Evolutionary conservation across 1,140 invertebrate genomes (phyloP), one percentile per base, ranked within the genome.

Genomic region (Leptopilina clavipes): DNA sequence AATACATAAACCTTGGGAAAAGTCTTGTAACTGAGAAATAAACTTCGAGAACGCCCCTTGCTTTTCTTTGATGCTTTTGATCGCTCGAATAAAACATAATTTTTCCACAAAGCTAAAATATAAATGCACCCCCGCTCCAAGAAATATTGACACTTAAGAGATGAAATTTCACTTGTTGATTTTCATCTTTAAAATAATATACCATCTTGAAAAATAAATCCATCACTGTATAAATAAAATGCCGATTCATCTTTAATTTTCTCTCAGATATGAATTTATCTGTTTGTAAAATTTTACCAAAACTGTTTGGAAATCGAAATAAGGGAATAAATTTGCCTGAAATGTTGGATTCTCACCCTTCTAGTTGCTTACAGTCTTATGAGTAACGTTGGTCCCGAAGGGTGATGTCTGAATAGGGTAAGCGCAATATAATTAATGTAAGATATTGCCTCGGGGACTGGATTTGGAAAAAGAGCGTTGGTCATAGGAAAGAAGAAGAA

Each of bases 391-490:
- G 12, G 59, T 65, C 25, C 22, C 59, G 25, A 65, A 65, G 59
- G 59, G 59, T 81, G 81, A 82, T 75, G 81, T 80, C 81, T 81
- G 72, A 83, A 79, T 81, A 76, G 73, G 74, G 77, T 79, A 84
- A 79, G 70, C 71, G 79, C 77, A 76, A 82, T 85, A 84, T 85
- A 81, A 83, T 87, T 88, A 86, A 85, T 84, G 74, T 83, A 83
- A 80, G 81, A 78, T 81, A 84, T 83, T 78, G 76, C 78, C 76
- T 80, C 72, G 73, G 73, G 71, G 76, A 78, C 75, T 77, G 70
- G 75, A 73, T 74, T 80, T 37, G 72, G 45, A 56, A 78, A 82
- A 79, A 79, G 77, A 78, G 70, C 75, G 72, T 73, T 73, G 78
- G 25, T 54, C 76, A 52, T 73, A 6, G 22, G 19, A 31, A n/a